Evolutionary conservation across 2,888 invertebrate genomes (phyloP), one percentile per base, ranked within the genome.

Genomic region (Patella caerulea): DNA sequence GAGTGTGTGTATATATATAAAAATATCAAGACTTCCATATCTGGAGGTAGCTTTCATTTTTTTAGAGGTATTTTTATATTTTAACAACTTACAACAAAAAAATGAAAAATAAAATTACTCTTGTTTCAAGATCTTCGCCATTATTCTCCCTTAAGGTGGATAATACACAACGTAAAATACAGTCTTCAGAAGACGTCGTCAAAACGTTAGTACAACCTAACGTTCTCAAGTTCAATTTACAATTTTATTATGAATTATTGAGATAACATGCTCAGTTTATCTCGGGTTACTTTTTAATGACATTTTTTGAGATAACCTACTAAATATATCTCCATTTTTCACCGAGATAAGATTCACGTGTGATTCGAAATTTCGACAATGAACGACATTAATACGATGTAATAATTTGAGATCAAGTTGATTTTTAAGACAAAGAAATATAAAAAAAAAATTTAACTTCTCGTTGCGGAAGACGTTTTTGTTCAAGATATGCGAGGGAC

Each of bases 251-350:
- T 65, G 65, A 65, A 65, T 65, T 65, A 65, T n/a, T 65, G 65
- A 65, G 65, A 65, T 65, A 65, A 65, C 65, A 19, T 65, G 24
- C 65, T 65, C 65, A 65, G 65, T 65, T 65, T 65, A 65, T 65
- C 65, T 65, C 65, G 14, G n/a, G 19, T 65, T 65, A 19, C 24
- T 12, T 65, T 65, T 65, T 65, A 65, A 34, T 34, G 34, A 34
- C 34, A 34, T 34, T 65, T 65, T 65, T n/a, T 65, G 65, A 65
- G 65, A 65, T 65, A 65, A 65, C 24, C 19, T 65, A 19, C 65
- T 65, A 11, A 65, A 65, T 65, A 19, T 65, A 65, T 65, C 65
- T 65, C 65, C n/a, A 65, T 65, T 34, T 9, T 65, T 65, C 65
- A 65, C 65, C 65, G 65, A 65, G 65, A 65, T 65, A 34, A 65